Evolutionary conservation across 2,113 vertebrate species (phyloP).

Genomic region (Mirounga angustirostris): DNA sequence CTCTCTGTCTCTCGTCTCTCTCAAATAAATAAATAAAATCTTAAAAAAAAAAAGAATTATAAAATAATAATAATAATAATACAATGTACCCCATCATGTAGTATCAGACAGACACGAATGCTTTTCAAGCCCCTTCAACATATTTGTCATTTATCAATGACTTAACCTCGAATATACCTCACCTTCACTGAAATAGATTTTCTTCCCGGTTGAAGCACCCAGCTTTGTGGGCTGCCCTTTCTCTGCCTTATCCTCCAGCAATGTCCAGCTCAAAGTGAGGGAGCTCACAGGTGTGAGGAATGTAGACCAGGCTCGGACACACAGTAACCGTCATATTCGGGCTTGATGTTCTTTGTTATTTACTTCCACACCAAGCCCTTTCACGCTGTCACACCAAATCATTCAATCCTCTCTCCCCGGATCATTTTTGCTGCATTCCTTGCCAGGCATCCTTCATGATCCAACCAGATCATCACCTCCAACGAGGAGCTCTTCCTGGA

Average conservation of each 20-base stretch:
- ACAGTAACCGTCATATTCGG: accelerated
- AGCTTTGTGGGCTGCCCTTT: accelerated
- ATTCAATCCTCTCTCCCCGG: no score
- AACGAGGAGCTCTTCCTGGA: neutral
- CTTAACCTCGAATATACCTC: neutral
- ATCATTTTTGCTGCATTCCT: accelerated
- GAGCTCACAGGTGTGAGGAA: accelerated
- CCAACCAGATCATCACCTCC: accelerated
- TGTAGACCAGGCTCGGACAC: accelerated
- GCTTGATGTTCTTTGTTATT: neutral
- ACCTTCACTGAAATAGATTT: neutral
- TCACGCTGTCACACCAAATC: accelerated
- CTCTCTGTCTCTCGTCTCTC: no score
- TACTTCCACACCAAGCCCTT: accelerated
- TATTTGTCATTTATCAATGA: neutral
- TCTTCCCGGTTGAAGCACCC: no score
- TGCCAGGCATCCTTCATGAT: neutral
- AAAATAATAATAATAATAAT: neutral
- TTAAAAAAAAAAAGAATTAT: no score
- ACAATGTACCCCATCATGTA: neutral
- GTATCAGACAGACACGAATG: neutral
- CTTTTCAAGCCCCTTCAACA: neutral
- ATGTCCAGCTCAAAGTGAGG: accelerated
- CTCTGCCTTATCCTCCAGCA: neutral
- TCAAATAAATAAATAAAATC: no score